Evolutionary conservation across 2,113 vertebrate species (phyloP).

Genomic region (Corythornis cristatus): DNA sequence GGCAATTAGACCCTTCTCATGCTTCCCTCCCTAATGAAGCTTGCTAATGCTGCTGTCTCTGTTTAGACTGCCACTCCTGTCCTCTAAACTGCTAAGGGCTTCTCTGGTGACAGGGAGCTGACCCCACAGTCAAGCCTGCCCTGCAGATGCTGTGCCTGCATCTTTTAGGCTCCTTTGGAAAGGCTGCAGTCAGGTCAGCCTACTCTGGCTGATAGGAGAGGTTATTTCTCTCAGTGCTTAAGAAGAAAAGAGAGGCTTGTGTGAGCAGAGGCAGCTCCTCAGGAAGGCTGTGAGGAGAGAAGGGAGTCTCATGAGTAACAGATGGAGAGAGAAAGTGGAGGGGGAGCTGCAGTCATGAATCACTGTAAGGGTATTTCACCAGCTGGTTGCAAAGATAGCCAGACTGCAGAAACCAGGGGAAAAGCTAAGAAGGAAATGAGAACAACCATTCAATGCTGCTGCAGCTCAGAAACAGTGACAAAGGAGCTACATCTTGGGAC

Average conservation of each 20-base stretch:
- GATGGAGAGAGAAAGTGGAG: slow-evolving; percentile 35
- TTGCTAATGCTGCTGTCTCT: neutral
- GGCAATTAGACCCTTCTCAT: neutral
- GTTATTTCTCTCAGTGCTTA: neutral
- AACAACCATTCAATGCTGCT: neutral
- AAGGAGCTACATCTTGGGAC: neutral
- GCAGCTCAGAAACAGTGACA: neutral
- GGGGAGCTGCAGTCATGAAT: slow-evolving; percentile 5
- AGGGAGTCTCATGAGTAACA: slow-evolving; percentile 19
- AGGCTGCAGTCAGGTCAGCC: neutral
- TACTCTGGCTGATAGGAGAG: neutral
- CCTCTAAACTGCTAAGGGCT: neutral
- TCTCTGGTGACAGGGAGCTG: neutral
- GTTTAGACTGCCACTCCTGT: neutral
- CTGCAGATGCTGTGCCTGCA: neutral
- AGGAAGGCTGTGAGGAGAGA: neutral
- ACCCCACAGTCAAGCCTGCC: neutral
- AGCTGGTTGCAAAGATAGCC: slow-evolving; percentile 35
- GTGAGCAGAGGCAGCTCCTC: neutral
- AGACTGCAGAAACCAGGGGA: neutral
- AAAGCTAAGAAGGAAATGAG: slow-evolving; percentile 28
- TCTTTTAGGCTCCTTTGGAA: neutral
- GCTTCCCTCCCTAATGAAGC: neutral
- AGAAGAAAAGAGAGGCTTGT: neutral
- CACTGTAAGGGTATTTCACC: slow-evolving; percentile 26